Conservation (phyloP, 2,797 vertebrate genomes). For the Poecilia gillii region DNA sequence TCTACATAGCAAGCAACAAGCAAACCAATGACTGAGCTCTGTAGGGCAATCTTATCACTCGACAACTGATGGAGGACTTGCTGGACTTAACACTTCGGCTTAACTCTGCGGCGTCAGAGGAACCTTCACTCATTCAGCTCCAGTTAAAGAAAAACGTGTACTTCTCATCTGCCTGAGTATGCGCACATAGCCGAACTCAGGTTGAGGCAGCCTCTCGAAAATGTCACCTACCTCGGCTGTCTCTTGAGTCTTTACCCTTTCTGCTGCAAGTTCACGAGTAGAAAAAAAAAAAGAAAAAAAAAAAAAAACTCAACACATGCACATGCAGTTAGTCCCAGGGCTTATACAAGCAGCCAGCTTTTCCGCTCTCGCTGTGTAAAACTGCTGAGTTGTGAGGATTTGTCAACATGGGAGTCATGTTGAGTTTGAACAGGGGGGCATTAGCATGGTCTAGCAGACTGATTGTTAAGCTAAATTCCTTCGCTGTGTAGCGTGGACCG, state of each 20-base stretch:
- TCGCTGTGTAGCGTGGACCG: conserved; percentile 64
- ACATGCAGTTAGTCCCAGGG: conserved; percentile 29
- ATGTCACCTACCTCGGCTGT: conserved; percentile 75
- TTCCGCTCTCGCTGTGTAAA: conserved; percentile 34
- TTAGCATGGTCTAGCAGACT: conserved; percentile 58
- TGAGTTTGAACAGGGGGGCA: conserved; percentile 58
- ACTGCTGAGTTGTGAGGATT: conserved; percentile 60
- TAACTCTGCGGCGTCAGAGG: conserved; percentile 62
- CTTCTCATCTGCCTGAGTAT: conserved; percentile 44
- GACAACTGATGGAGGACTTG: conserved; percentile 69
- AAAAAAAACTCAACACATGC: conserved; percentile 47
- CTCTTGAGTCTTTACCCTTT: conserved; percentile 75
- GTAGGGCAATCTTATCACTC: conserved; percentile 61
- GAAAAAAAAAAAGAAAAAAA: no score
- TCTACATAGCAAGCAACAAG: conserved; percentile 29
- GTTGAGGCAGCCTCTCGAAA: conserved; percentile 69
- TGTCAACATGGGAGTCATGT: conserved; percentile 50
- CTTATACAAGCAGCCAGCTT: conserved; percentile 40
- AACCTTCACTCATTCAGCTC: conserved; percentile 61
- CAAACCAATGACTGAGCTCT: conserved; percentile 60
- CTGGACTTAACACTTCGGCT: conserved; percentile 67
- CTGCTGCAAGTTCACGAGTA: conserved; percentile 67
- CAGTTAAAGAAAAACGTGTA: conserved; percentile 47
- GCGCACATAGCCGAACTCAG: conserved; percentile 50
- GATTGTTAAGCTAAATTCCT: conserved; percentile 77